A percentile compares a stretch with the other conserved stretches of the same genome.
These are phyloP conservation scores for Calypte anna DNA, from an alignment of 2,113 vertebrate genomes.

Conservation along the genomic window DNA sequence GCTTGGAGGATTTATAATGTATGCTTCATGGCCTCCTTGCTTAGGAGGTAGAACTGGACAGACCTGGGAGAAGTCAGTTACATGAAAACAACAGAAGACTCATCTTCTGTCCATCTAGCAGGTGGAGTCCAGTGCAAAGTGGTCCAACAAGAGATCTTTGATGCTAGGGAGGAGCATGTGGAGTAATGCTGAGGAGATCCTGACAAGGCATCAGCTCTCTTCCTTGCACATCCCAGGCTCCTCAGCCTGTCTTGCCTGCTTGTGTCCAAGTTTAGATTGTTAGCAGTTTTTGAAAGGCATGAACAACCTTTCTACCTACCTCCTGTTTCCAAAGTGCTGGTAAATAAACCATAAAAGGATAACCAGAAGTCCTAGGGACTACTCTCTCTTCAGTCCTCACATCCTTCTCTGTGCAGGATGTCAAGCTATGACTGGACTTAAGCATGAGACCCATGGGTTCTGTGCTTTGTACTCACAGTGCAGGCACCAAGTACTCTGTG, in stretches of 20 bases:
- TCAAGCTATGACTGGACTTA: neutral
- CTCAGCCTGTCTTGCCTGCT: neutral
- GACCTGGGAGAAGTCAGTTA: neutral
- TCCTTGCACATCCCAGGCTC: neutral
- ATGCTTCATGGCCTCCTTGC: neutral
- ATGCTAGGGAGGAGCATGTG: neutral
- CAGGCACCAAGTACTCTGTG: neutral
- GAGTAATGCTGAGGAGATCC: neutral
- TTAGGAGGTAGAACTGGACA: neutral
- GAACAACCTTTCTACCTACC: neutral
- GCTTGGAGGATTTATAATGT: neutral
- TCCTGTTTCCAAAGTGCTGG: neutral
- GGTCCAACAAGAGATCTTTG: neutral
- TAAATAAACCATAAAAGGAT: neutral
- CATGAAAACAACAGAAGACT: neutral
- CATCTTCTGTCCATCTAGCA: neutral
- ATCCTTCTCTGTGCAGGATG: neutral
- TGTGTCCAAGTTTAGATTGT: neutral
- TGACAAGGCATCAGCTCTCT: neutral
- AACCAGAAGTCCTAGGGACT: neutral
- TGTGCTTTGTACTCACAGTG: neutral
- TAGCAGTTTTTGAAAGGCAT: neutral
- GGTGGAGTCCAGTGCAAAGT: neutral
- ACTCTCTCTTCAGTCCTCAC: neutral
- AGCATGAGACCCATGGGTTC: neutral